Percentiles rank a stretch among this genome's conserved stretches.
phyloP scores from a whole-genome alignment of 30 jellyfish, hydroid and myxozoan species.

The Aurelia sp. region DNA sequence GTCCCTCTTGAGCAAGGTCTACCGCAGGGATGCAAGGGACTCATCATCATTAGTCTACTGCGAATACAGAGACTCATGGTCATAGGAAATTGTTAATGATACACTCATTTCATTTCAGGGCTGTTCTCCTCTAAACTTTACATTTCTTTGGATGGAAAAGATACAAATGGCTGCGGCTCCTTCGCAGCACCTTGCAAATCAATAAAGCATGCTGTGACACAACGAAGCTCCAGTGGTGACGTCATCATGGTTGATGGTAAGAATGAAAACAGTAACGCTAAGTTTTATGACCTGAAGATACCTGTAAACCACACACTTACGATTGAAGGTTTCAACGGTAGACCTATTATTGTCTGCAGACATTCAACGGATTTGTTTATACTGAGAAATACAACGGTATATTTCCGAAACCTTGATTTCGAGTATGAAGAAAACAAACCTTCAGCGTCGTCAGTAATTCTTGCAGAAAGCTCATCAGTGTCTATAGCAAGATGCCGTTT shows the following conservation, averaged over 20 bases:
- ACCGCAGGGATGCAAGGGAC: too few relatives aligned
- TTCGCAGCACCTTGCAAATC: background rate
- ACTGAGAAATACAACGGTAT: background rate
- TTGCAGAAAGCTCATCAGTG: too few relatives aligned
- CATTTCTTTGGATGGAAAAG: background rate
- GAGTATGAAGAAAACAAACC: background rate
- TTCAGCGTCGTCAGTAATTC: background rate
- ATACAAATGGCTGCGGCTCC: background rate
- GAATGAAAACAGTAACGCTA: background rate
- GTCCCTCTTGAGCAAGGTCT: too few relatives aligned
- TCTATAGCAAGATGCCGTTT: too few relatives aligned
- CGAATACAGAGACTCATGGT: too few relatives aligned
- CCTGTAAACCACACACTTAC: background rate
- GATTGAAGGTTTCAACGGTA: background rate
- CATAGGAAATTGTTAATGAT: too few relatives aligned
- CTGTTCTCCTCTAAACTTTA: background rate
- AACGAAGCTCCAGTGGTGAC: background rate
- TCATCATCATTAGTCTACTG: too few relatives aligned
- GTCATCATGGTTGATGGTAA: background rate
- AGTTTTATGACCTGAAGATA: background rate
- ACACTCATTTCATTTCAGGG: background rate
- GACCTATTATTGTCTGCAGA: background rate
- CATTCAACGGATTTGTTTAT: background rate
- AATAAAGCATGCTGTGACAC: background rate
- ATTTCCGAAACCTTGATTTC: background rate